Percentiles rank a stretch among this genome's conserved stretches.
phyloP scores from a whole-genome alignment of 2,113 vertebrate genomes.

The Antigone vipio region DNA sequence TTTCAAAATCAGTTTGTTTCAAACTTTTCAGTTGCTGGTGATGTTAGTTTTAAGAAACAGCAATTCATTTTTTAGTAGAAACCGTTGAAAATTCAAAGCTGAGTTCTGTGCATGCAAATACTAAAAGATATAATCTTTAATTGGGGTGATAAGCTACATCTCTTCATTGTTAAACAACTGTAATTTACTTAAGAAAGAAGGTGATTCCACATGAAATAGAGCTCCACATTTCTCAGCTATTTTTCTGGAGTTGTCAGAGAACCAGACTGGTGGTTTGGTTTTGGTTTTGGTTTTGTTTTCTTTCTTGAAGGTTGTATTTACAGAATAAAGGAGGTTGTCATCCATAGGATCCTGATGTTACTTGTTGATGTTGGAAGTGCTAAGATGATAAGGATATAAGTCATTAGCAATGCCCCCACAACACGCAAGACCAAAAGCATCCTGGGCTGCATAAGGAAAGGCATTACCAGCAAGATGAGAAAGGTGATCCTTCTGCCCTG shows the following conservation, averaged over 20 bases:
- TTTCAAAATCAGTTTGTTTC: background rate
- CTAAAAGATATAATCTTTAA: background rate
- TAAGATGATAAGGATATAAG: background rate
- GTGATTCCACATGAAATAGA: background rate
- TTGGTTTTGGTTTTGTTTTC: too few species aligned
- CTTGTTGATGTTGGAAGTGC: background rate
- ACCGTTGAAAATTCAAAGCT: background rate
- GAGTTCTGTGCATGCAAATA: background rate
- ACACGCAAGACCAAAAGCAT: background rate
- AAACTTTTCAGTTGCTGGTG: background rate
- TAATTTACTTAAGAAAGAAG: background rate
- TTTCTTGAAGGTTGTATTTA: background rate
- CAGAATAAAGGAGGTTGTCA: background rate
- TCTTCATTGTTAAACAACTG: background rate
- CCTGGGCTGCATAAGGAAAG: background rate
- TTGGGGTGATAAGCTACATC: background rate
- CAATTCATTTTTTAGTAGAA: background rate
- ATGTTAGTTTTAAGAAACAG: background rate
- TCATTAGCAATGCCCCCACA: background rate
- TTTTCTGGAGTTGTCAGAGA: background rate
- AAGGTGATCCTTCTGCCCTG: background rate
- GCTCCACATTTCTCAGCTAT: background rate
- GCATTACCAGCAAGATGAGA: background rate
- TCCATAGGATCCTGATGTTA: background rate
- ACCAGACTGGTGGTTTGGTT: background rate